A percentile compares a stretch with the other conserved stretches of the same genome.
Conservation (phyloP, 2,888 invertebrate species). For the Lepidocyrtoides sp. region DNA sequence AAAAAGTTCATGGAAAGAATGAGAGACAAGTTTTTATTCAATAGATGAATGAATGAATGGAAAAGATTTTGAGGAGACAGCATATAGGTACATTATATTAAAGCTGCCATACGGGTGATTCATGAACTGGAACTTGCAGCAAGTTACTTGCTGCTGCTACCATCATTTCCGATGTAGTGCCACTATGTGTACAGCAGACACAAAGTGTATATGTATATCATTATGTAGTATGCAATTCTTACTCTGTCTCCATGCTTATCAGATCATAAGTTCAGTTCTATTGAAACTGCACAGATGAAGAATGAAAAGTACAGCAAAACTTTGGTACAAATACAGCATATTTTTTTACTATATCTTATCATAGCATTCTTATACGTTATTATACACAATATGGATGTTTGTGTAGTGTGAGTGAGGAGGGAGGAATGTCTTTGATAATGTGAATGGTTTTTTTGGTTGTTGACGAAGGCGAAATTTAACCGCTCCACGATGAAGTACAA, state of each 20-base stretch:
- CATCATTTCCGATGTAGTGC: conserved; percentile 13
- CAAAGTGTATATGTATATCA: background rate
- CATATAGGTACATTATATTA: background rate
- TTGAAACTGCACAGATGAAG: conserved; percentile 31
- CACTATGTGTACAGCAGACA: background rate
- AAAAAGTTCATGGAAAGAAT: conserved; percentile 49
- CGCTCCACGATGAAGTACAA: background rate
- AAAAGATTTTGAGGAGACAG: background rate
- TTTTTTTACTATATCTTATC: background rate
- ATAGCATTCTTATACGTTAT: background rate
- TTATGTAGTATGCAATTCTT: background rate
- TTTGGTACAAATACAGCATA: background rate
- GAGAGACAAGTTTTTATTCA: conserved; percentile 1
- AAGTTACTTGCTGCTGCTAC: background rate
- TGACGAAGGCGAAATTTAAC: background rate
- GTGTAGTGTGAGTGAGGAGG: no score
- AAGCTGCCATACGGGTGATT: conserved; percentile 43
- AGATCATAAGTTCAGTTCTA: conserved; percentile 19
- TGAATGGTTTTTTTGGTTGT: conserved; percentile 2
- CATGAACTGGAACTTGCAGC: conserved; percentile 66
- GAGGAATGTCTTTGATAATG: background rate
- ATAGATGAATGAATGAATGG: conserved; percentile 34
- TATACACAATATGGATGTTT: background rate
- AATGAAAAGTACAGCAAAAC: background rate
- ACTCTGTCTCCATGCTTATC: background rate